Evolutionary conservation across 2,113 vertebrate genomes (phyloP).

Genomic region (Pelmatolapia mariae): DNA sequence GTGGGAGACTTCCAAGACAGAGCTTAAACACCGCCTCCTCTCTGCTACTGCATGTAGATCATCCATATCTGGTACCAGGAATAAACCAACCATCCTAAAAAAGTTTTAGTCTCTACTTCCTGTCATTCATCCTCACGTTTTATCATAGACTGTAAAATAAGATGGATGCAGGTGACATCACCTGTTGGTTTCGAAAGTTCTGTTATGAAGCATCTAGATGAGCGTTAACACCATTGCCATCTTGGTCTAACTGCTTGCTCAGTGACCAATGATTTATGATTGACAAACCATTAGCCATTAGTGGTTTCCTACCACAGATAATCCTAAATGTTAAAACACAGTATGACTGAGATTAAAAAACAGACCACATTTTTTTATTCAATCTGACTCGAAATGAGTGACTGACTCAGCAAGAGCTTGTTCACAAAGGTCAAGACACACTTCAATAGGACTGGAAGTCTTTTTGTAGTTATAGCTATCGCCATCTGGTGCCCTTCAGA

Average conservation of each 20-base stretch:
- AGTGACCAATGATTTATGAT: background rate
- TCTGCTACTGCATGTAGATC: background rate
- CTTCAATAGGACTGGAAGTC: background rate
- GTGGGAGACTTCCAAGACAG: background rate
- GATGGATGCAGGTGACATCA: background rate
- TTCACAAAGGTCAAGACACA: background rate
- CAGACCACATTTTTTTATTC: background rate
- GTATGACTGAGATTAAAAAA: background rate
- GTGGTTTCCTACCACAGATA: background rate
- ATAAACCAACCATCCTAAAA: background rate
- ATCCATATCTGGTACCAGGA: background rate
- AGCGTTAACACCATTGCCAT: background rate
- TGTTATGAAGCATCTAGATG: background rate
- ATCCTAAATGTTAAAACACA: background rate
- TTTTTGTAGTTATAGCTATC: background rate
- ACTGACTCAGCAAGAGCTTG: background rate
- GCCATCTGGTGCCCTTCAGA: background rate
- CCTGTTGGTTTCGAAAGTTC: background rate
- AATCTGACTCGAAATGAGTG: background rate
- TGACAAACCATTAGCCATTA: background rate
- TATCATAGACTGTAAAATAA: background rate
- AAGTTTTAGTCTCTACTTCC: fast-evolving
- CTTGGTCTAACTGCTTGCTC: background rate
- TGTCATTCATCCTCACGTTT: background rate
- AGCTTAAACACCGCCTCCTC: background rate